Evolutionary conservation across 2,113 vertebrate species (phyloP).

Genomic region (Microcebus jonahi): DNA sequence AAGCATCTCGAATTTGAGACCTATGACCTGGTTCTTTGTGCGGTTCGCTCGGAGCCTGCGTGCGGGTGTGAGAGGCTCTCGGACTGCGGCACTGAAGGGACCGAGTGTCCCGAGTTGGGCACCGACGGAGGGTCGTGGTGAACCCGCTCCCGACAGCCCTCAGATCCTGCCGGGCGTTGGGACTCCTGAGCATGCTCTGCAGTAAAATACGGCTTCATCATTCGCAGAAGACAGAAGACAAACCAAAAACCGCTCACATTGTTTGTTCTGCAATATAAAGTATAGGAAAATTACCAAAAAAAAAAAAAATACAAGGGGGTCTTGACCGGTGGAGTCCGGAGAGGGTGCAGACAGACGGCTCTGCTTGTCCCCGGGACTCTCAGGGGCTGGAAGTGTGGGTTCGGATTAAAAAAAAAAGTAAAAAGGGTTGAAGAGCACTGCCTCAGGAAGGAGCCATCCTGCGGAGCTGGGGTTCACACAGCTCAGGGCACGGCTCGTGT

Average conservation of each 20-base stretch:
- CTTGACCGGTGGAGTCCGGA: accelerated
- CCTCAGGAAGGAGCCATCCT: too few species aligned
- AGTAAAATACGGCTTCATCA: not conserved
- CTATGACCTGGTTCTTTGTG: accelerated
- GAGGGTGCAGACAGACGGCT: accelerated
- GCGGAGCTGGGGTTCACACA: not conserved
- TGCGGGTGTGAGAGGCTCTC: accelerated
- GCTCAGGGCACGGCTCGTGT: not conserved
- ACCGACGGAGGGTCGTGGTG: accelerated
- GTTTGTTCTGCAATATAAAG: not conserved
- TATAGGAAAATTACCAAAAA: not conserved
- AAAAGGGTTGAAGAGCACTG: not conserved
- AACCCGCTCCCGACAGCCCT: accelerated
- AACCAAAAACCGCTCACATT: not conserved
- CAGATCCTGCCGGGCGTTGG: accelerated
- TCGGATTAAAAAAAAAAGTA: not conserved
- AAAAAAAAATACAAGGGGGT: not conserved
- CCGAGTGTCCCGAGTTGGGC: accelerated
- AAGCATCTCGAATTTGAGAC: not conserved
- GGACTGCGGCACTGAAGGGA: accelerated
- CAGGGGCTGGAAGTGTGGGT: not conserved
- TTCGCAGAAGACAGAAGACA: not conserved
- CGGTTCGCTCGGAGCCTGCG: accelerated
- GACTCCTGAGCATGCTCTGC: not conserved
- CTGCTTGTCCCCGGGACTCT: too few species aligned